Evolutionary conservation across 1,140 invertebrate genomes (phyloP).

Genomic region (Atta texana): DNA sequence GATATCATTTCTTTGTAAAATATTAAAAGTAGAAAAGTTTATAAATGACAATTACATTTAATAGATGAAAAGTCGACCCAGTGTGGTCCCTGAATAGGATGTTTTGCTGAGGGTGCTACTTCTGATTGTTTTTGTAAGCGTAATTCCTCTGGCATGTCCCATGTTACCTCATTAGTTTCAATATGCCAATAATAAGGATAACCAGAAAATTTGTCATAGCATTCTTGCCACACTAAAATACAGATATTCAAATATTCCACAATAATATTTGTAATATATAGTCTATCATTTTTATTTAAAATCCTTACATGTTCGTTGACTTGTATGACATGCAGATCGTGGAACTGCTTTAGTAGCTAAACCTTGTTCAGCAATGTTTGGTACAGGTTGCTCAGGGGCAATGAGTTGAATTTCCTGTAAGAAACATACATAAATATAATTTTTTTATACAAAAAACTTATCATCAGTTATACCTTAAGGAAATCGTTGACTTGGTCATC

Average conservation of each 20-base stretch:
- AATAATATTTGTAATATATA: not conserved
- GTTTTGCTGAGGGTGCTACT: slow-evolving; percentile 58
- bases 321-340: slow-evolving; percentile 10
- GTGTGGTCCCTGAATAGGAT: slow-evolving; percentile 75
- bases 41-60: slow-evolving; percentile 68
- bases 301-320: slow-evolving; percentile 58
- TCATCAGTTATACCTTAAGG: slow-evolving; percentile 79
- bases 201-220: slow-evolving; percentile 89
- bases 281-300: not conserved
- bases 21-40: not conserved
- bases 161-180: slow-evolving; percentile 90
- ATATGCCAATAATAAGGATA: slow-evolving; percentile 92
- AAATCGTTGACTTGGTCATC: slow-evolving; percentile 86
- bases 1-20: not conserved
- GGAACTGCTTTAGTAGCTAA: slow-evolving; percentile 51
- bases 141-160: slow-evolving; percentile 89
- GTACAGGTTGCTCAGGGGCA: slow-evolving; percentile 75
- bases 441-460: not conserved
- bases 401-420: slow-evolving; percentile 84
- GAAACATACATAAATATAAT: slow-evolving; percentile 46
- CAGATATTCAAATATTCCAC: not conserved
- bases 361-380: slow-evolving; percentile 29
- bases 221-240: slow-evolving; percentile 89
- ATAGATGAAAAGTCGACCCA: slow-evolving; percentile 77
- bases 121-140: slow-evolving; percentile 78